These are phyloP conservation scores for Anodontia alba DNA, from an alignment of 2,888 invertebrate species.

Conservation along the genomic window DNA sequence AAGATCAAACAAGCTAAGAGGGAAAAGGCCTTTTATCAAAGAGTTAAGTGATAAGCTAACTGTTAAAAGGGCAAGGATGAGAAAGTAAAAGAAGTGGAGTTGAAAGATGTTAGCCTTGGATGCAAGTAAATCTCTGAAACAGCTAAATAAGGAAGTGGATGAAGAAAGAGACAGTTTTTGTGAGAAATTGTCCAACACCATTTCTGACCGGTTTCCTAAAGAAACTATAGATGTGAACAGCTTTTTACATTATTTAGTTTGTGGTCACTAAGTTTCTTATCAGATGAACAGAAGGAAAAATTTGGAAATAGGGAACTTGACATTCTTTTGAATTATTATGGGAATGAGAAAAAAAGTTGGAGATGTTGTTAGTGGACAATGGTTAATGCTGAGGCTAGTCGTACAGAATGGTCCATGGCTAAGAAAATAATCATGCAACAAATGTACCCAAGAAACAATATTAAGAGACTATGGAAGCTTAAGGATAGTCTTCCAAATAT, in stretches of 20 bases:
- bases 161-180: not conserved
- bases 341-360: not conserved
- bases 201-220: not conserved
- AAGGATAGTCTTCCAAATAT: conserved; percentile 41
- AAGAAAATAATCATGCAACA: conserved; percentile 34
- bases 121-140: not conserved
- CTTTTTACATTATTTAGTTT: not conserved
- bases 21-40: conserved; percentile 10
- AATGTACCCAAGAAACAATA: conserved; percentile 34
- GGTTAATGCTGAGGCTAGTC: conserved; percentile 12
- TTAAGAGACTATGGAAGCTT: conserved; percentile 25
- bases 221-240: not conserved
- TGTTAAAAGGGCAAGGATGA: not conserved
- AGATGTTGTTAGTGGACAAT: not conserved
- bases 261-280: not conserved
- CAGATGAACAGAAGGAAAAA: not conserved
- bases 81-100: not conserved
- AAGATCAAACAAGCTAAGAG: conserved; percentile 21
- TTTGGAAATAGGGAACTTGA: not conserved
- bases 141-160: not conserved
- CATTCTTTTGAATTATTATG: conserved; percentile 24
- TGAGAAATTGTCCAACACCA: not conserved
- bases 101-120: not conserved
- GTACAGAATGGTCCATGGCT: not conserved
- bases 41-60: conserved; percentile 18